Percentiles rank a stretch among this genome's conserved stretches.
Conservation (phyloP, 2,888 invertebrate genomes). For the Pterostichus niger region DNA sequence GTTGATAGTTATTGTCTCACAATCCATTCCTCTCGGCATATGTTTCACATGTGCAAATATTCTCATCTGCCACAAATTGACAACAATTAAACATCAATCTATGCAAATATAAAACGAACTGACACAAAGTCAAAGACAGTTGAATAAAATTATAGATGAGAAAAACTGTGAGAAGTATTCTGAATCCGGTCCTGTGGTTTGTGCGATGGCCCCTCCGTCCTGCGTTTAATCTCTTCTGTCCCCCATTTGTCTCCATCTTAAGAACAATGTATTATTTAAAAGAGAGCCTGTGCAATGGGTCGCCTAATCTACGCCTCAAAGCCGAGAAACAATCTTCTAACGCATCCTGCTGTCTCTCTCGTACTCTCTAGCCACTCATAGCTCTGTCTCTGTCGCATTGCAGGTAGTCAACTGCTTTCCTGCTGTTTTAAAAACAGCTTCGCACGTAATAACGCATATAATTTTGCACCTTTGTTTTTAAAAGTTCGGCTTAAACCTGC, state of each 20-base stretch:
- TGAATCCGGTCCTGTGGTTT: constrained; percentile 15
- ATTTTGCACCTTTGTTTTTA: constrained; percentile 67
- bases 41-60: too few relatives aligned
- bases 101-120: too few relatives aligned
- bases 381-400: constrained; percentile 47
- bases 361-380: background rate
- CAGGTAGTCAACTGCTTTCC: constrained; percentile 24
- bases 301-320: constrained; percentile 66
- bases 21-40: too few relatives aligned
- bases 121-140: too few relatives aligned
- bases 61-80: too few relatives aligned
- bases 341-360: constrained; percentile 23
- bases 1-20: too few relatives aligned
- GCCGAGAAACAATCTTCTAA: constrained; percentile 60
- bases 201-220: constrained; percentile 25
- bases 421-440: constrained; percentile 58
- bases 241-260: constrained; percentile 78
- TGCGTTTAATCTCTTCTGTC: constrained; percentile 75
- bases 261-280: constrained; percentile 77
- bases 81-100: too few relatives aligned
- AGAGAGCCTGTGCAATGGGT: constrained; percentile 66
- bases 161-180: background rate
- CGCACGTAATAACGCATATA: constrained; percentile 63
- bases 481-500: constrained; percentile 45
- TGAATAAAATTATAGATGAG: background rate